phyloP scores from a whole-genome alignment of 1,140 invertebrate species.

The Vollenhovia emeryi region DNA sequence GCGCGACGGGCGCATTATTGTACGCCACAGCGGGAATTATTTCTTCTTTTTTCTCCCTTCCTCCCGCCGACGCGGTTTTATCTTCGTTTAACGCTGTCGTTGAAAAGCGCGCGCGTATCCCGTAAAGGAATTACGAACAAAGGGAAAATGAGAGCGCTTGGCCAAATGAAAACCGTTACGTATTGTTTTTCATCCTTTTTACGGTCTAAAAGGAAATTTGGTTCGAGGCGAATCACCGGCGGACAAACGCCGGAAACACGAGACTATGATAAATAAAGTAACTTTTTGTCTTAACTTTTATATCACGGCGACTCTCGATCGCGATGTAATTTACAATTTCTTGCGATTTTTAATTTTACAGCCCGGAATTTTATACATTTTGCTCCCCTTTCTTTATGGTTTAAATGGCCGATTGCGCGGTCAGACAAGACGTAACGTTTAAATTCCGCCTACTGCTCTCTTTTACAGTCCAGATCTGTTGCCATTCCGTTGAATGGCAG shows the following conservation, averaged over 20 bases:
- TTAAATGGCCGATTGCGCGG: neutral
- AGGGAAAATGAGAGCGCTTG: slow-evolving; percentile 54
- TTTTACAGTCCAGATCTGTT: neutral
- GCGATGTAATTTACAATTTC: neutral
- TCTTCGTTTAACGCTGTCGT: slow-evolving; percentile 41
- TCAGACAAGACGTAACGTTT: neutral
- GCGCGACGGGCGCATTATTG: slow-evolving; percentile 45
- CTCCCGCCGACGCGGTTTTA: slow-evolving; percentile 29
- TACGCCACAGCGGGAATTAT: neutral
- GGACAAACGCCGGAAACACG: slow-evolving; percentile 4
- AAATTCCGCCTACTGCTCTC: neutral
- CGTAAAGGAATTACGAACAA: slow-evolving; percentile 53
- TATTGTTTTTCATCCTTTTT: slow-evolving; percentile 43
- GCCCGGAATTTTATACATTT: neutral
- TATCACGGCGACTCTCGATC: neutral
- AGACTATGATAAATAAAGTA: slow-evolving; percentile 19
- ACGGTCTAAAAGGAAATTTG: slow-evolving; percentile 43
- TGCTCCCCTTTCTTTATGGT: neutral
- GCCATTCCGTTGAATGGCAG: neutral
- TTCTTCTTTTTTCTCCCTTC: slow-evolving; percentile 1
- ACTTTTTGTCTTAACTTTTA: neutral
- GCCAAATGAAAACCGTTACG: slow-evolving; percentile 41
- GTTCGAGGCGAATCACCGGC: slow-evolving; percentile 32
- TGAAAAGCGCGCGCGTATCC: slow-evolving; percentile 41
- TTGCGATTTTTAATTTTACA: neutral